Evolutionary conservation across 2,113 vertebrate species (phyloP).

Genomic region (Nerophis lumbriciformis): DNA sequence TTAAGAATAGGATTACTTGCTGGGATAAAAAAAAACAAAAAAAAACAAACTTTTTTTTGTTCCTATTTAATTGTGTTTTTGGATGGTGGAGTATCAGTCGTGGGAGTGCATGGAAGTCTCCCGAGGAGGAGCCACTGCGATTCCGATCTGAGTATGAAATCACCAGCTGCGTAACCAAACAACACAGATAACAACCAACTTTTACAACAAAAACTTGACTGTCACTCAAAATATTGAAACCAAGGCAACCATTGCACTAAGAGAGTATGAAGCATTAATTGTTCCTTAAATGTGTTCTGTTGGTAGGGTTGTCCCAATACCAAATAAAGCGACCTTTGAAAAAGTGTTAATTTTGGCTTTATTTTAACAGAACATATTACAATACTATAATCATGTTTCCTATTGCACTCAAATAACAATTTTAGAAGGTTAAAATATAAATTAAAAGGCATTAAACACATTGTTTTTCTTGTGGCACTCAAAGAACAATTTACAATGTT

Average conservation of each 20-base stretch:
- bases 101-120: constrained; percentile 14
- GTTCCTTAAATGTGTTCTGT: too few relatives aligned
- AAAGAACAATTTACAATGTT: too few relatives aligned
- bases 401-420: too few relatives aligned
- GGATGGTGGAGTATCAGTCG: constrained; percentile 7
- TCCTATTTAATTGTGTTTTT: neutral
- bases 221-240: neutral
- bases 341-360: too few relatives aligned
- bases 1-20: constrained; percentile 5
- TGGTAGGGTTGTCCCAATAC: too few relatives aligned
- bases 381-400: too few relatives aligned
- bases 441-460: too few relatives aligned
- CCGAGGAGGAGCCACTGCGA: constrained; percentile 1
- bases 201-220: neutral
- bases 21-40: neutral
- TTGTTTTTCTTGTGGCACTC: too few relatives aligned
- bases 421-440: too few relatives aligned
- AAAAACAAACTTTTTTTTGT: neutral
- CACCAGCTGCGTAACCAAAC: constrained; percentile 27
- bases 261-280: too few relatives aligned
- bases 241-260: neutral
- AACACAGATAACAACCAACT: constrained; percentile 4
- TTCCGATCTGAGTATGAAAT: constrained; percentile 34
- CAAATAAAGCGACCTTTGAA: too few relatives aligned
- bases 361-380: too few relatives aligned